phyloP scores from a whole-genome alignment of 2,797 vertebrate species.

The Sciurus vulgaris region DNA sequence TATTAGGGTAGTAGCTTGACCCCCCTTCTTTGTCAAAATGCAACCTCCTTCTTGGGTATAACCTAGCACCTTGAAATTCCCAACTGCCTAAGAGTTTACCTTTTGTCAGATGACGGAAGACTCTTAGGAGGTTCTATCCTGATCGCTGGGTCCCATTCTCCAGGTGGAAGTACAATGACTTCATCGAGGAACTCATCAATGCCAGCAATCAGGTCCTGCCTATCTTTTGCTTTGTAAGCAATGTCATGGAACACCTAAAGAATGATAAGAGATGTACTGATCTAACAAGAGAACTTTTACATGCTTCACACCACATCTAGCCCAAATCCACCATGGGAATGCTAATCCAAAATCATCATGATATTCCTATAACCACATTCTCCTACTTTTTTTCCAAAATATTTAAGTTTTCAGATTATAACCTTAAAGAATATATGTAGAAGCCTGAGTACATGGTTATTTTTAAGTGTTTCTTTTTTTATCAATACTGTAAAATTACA shows the following conservation, averaged over 20 bases:
- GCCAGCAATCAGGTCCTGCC: constrained; percentile 96
- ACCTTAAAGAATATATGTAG: background rate
- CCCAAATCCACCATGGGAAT: background rate
- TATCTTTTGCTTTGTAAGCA: constrained; percentile 98
- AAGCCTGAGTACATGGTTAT: background rate
- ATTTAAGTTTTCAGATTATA: background rate
- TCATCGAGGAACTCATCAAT: constrained; percentile 99
- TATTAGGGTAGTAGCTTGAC: background rate
- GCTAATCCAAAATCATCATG: background rate
- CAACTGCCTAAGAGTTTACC: constrained; percentile 86
- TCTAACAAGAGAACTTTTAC: background rate
- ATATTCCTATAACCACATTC: too few species aligned
- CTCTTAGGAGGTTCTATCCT: constrained; percentile 98
- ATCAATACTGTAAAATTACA: background rate
- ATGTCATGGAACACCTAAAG: constrained; percentile 98
- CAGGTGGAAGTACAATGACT: constrained; percentile 98
- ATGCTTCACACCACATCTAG: background rate
- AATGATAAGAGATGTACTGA: background rate
- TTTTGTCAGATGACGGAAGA: constrained; percentile 97
- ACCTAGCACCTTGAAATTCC: background rate
- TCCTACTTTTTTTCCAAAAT: background rate
- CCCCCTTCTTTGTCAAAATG: background rate
- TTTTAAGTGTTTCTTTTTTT: background rate
- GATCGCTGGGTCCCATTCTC: constrained; percentile 98
- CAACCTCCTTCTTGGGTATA: fast-evolving